Percentiles rank a stretch among this genome's conserved stretches.
These are phyloP conservation scores for Cladorhizidae sp. DNA, from an alignment of 37 sponge, comb jelly and placozoan species.

Conservation along the genomic window DNA sequence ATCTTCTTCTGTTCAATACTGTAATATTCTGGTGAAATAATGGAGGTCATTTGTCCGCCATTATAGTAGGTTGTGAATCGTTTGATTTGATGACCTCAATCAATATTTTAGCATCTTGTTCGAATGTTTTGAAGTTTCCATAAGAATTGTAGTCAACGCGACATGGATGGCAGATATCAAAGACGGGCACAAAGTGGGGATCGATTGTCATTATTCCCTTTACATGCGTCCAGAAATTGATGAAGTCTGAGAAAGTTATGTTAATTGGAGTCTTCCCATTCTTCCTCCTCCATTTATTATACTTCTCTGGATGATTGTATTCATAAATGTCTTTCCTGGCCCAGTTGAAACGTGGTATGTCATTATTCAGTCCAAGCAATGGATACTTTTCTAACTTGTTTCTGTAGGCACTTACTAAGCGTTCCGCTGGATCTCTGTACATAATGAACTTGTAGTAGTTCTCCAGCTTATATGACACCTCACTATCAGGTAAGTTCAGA, in stretches of 20 bases:
- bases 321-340: background rate
- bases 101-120: slow-evolving; percentile 21
- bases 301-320: slow-evolving; percentile 20
- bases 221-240: slow-evolving; percentile 9
- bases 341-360: slow-evolving; percentile 42
- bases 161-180: slow-evolving; percentile 32
- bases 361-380: slow-evolving; percentile 2
- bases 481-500: background rate
- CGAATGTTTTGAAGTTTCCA: slow-evolving; percentile 33
- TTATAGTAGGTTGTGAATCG: background rate
- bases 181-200: slow-evolving; percentile 26
- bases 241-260: slow-evolving; percentile 38
- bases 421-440: slow-evolving; percentile 33
- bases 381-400: slow-evolving; percentile 5
- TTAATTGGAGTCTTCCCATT: background rate
- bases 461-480: background rate
- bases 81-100: background rate
- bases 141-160: slow-evolving; percentile 35
- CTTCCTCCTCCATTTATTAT: background rate
- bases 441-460: slow-evolving; percentile 50
- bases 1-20: background rate
- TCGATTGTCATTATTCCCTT: background rate
- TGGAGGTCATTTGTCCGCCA: background rate
- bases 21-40: background rate
- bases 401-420: slow-evolving; percentile 37